phyloP scores from a whole-genome alignment of 2,797 vertebrate genomes.

The Sebastes hubbsi region DNA sequence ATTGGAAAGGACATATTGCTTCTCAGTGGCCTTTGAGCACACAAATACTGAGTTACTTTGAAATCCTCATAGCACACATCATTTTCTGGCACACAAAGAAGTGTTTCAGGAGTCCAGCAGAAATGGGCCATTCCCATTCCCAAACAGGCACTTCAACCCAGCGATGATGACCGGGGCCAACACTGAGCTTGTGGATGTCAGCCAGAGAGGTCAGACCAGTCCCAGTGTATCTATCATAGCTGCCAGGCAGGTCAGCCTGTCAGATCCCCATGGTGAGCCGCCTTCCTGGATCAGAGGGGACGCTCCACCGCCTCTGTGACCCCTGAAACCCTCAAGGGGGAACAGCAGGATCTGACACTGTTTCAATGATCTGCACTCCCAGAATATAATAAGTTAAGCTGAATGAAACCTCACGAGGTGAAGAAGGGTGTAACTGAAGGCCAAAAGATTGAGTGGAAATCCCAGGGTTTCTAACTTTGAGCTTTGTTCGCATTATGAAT shows the following conservation, averaged over 20 bases:
- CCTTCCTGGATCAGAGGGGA: slow-evolving; percentile 66
- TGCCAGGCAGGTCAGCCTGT: slow-evolving; percentile 76
- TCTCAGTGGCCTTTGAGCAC: slow-evolving; percentile 27
- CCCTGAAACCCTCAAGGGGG: slow-evolving; percentile 47
- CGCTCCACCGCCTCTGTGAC: slow-evolving; percentile 52
- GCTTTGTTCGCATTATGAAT: not conserved
- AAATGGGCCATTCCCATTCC: slow-evolving; percentile 50
- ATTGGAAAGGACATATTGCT: slow-evolving; percentile 35
- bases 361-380: slow-evolving; percentile 33
- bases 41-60: slow-evolving; percentile 31
- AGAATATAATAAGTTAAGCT: slow-evolving; percentile 27
- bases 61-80: slow-evolving; percentile 18
- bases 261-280: slow-evolving; percentile 62
- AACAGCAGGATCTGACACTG: slow-evolving; percentile 23
- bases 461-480: not conserved
- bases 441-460: not conserved
- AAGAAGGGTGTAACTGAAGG: not conserved
- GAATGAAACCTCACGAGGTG: slow-evolving; percentile 21
- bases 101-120: slow-evolving; percentile 7
- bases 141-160: slow-evolving; percentile 45
- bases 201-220: slow-evolving; percentile 67
- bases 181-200: slow-evolving; percentile 62
- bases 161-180: slow-evolving; percentile 52
- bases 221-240: slow-evolving; percentile 76
- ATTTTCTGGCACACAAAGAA: slow-evolving; percentile 25